Evolutionary conservation across 2,797 vertebrate species (phyloP).

Genomic region (Neopelma chrysocephalum): DNA sequence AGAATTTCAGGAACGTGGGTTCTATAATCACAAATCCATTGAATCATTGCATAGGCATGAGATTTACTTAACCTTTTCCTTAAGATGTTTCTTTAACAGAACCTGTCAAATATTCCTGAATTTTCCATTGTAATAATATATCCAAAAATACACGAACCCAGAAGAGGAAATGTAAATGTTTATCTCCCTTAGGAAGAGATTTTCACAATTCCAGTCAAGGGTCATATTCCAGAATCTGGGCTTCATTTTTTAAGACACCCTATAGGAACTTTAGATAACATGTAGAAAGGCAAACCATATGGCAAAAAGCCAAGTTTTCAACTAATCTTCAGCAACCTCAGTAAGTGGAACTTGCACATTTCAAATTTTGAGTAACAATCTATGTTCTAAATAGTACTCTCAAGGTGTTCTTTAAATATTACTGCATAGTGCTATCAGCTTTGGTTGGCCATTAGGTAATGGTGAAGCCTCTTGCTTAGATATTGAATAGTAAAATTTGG

Average conservation of each 20-base stretch:
- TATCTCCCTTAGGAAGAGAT: not conserved
- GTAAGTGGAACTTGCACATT: not conserved
- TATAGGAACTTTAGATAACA: not conserved
- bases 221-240: not conserved
- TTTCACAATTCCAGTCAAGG: not conserved
- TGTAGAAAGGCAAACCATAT: not conserved
- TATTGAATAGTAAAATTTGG: not conserved
- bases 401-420: not conserved
- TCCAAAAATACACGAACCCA: not conserved
- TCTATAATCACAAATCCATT: not conserved
- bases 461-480: not conserved
- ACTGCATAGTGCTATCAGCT: not conserved
- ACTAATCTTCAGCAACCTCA: not conserved
- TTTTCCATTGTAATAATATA: not conserved
- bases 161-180: not conserved
- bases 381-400: not conserved
- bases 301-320: not conserved
- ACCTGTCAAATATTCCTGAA: not conserved
- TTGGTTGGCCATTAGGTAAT: not conserved
- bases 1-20: not conserved
- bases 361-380: not conserved
- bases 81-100: not conserved
- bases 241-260: not conserved
- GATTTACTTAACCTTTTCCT: conserved; percentile 2
- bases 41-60: not conserved